Percentiles rank a stretch among this genome's conserved stretches.
phyloP scores from a whole-genome alignment of 2,113 vertebrate genomes.

The human (Homo sapiens) region GRCh38 chr5:74589001-74589500 shows the following conservation, averaged over 20 bases:
- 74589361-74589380: constrained; percentile 83
- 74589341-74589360: constrained; percentile 78
- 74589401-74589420: constrained; percentile 67
- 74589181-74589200: neutral
- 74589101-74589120: neutral
- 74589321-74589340: constrained; percentile 63
- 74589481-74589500: constrained; percentile 76
- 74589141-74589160: neutral
- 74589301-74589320: constrained; percentile 76
- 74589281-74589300: constrained; percentile 64
- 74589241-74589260: neutral
- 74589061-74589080: neutral
- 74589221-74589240: neutral
- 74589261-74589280: constrained; percentile 62
- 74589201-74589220: constrained; percentile 45
- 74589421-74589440: constrained; percentile 78
- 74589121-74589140: neutral
- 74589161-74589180: neutral
- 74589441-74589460: constrained; percentile 80
- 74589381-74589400: constrained; percentile 82
- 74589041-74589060: neutral
- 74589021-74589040: neutral
- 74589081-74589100: neutral
- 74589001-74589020: neutral
- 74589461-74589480: constrained; percentile 78